Conservation (phyloP, 2,888 invertebrate genomes). For the Chromoteleia sp. region DNA sequence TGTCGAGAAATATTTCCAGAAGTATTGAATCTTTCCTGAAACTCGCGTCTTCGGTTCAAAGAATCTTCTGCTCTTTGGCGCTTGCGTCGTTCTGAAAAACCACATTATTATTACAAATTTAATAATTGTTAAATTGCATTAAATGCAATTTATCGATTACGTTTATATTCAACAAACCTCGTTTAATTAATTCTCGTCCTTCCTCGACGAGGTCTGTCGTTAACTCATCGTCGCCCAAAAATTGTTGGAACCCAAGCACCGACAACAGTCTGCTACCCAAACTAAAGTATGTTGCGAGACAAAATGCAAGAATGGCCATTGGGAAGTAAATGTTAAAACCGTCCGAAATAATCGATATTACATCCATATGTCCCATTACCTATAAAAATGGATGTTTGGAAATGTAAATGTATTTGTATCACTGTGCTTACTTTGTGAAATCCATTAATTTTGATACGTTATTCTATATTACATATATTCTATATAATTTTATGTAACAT, state of each 20-base stretch:
- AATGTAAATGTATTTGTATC: no score
- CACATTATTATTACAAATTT: no score
- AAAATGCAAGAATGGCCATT: conserved; percentile 96
- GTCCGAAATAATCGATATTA: conserved; percentile 97
- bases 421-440: no score
- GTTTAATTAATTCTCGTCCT: conserved; percentile 95
- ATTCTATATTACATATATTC: no score
- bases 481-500: no score
- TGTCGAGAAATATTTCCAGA: conserved; percentile 82
- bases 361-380: conserved; percentile 99
- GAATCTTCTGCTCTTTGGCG: conserved; percentile 93
- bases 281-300: conserved; percentile 96
- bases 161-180: no score
- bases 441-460: no score
- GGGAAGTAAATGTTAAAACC: conserved; percentile 99
- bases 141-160: no score
- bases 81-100: conserved; percentile 89
- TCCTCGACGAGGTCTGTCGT: conserved; percentile 97
- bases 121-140: no score
- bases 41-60: conserved; percentile 90
- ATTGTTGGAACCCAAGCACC: conserved; percentile 98
- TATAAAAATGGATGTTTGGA: conserved; percentile 81
- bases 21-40: conserved; percentile 88
- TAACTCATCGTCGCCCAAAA: conserved; percentile 96
- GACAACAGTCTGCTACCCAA: conserved; percentile 96